Percentiles rank a stretch among this genome's conserved stretches.
Evolutionary conservation across 1,140 invertebrate species (phyloP).

Genomic region (Metopolophium dirhodum): DNA sequence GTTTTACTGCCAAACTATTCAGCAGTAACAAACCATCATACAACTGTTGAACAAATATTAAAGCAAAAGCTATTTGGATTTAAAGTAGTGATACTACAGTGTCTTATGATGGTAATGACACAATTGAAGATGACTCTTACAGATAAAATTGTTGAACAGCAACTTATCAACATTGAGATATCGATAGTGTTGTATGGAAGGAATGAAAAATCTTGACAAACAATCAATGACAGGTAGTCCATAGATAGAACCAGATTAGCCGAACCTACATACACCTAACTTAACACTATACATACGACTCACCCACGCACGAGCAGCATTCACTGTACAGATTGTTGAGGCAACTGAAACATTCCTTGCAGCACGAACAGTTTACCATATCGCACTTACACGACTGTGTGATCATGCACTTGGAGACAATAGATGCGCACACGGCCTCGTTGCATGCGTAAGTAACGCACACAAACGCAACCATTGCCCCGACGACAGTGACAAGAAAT

Average conservation of each 20-base stretch:
- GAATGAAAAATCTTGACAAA: too few relatives aligned
- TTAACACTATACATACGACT: constrained; percentile 62
- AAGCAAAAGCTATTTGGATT: background rate
- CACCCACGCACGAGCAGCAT: constrained; percentile 95
- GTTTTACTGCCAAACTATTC: background rate
- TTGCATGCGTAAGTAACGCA: constrained; percentile 69
- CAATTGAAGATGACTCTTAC: background rate
- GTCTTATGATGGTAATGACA: background rate
- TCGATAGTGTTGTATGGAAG: too few relatives aligned
- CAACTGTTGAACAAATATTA: background rate
- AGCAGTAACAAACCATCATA: background rate
- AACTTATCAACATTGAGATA: background rate
- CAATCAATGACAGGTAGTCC: too few relatives aligned
- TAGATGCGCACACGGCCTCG: constrained; percentile 88
- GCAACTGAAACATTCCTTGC: constrained; percentile 90
- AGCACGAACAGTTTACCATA: constrained; percentile 87
- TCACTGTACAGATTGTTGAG: constrained; percentile 87
- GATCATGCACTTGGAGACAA: constrained; percentile 94
- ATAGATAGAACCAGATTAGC: too few relatives aligned
- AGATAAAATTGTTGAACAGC: background rate
- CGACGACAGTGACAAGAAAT: constrained; percentile 39
- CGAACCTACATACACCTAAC: background rate
- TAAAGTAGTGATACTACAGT: background rate
- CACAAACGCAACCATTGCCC: background rate
- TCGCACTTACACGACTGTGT: constrained; percentile 96